Evolutionary conservation across 1,140 invertebrate species (phyloP).

Genomic region (Leptopilina clavipes): DNA sequence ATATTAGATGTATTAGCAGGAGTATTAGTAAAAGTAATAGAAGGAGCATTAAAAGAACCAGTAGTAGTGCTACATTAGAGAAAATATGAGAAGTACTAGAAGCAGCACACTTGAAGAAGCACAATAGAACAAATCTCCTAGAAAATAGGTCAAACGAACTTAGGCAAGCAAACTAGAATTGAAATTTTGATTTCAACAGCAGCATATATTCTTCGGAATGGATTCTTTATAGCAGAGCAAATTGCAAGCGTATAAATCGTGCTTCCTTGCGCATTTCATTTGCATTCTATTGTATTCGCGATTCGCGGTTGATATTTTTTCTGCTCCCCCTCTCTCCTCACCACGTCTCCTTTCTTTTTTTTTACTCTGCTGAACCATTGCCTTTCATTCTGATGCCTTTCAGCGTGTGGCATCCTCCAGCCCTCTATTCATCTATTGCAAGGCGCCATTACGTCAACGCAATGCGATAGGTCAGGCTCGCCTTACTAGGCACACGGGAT

Average conservation of each 20-base stretch:
- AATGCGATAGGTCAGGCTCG: constrained; percentile 24
- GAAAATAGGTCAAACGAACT: background rate
- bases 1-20: no score
- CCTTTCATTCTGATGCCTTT: constrained; percentile 28
- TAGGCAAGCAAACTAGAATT: background rate
- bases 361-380: constrained; percentile 18
- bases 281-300: constrained; percentile 11
- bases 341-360: background rate
- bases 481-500: constrained; percentile 24
- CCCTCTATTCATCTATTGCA: constrained; percentile 25
- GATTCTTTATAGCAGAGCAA: background rate
- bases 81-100: no score
- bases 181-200: background rate
- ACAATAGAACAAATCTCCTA: no score
- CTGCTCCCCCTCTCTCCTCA: no score
- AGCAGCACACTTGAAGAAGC: no score
- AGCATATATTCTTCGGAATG: background rate
- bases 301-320: constrained; percentile 1
- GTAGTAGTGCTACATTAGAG: no score
- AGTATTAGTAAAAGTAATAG: no score
- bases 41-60: no score
- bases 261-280: constrained; percentile 15
- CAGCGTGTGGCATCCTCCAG: constrained; percentile 14
- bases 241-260: constrained; percentile 6
- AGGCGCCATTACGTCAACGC: constrained; percentile 19